Base-by-base conservation (phyloP, 1,140 invertebrate species). In the Colletes gigas region DNA sequence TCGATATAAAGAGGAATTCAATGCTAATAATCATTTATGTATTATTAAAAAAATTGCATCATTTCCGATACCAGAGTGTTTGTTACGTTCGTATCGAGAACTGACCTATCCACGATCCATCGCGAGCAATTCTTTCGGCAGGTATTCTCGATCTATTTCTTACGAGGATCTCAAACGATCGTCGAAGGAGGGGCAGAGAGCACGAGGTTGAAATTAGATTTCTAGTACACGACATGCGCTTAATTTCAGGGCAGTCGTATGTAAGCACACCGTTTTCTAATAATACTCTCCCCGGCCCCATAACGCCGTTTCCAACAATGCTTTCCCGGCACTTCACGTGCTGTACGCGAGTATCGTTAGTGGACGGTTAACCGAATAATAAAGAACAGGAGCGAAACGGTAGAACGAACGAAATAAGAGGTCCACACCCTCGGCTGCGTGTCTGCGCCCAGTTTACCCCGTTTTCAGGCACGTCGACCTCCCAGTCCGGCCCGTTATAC, bases 151-250 rank as follows among this genome's bases (percentile, higher is more conserved):
- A 71, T 66, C 68, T n/a, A 63, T 17, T n/a, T 57, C 44, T 47
- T 57, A 17, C 47, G 21, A 44, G 47, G 68, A 59, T 55, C 78
- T 9, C 55, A 67, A 73, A 47, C 47, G 15, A 70, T n/a, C 12
- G 9, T 39, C 72, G 68, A 52, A 55, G 73, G 60, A 60, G 59
- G 60, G 66, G 19, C 67, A 21, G 30, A 30, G 30, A 30, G 2
- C 68, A 17, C 52, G 19, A 9, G n/a, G 69, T 79, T 81, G 80
- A 80, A 90, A 90, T 89, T 88, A 86, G 86, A 90, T 89, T 89
- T 88, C 87, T 88, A 84, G 88, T 78, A 60, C 87, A 89, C 75
- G 89, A 84, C 60, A 77, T 80, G 69, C 76, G 82, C 85, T 73
- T 63, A 67, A 86, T 86, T 86, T 86, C 71, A 77, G 74, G 47